Base-by-base conservation (phyloP, 2,113 vertebrate genomes). In the Salvelinus namaycush region DNA sequence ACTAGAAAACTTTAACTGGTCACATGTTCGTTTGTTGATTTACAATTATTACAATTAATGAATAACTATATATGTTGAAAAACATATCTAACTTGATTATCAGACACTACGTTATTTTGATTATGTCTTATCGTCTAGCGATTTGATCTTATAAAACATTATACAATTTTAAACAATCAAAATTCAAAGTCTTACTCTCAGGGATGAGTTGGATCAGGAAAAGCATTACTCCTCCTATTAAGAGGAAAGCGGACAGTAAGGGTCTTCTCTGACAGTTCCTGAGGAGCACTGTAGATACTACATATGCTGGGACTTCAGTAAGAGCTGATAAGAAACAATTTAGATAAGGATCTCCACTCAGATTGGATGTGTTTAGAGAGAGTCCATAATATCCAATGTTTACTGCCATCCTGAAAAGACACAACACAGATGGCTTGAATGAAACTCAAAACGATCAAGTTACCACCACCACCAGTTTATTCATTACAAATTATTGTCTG, bases 321-420 rank as follows among this genome's bases (percentile, higher is more conserved):
- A 92, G 81, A 0, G 95, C 97, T 0, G 95, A 95, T 0, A 99
- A 86, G 84, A 99, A 97, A 82, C 94, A 95, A 87, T 99, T 99
- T 88, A 97, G 5, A 8, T 95, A 98, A 64, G 95, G 91, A 0
- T 98, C 87, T 0, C 97, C 97, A 0, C 96, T 94, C 79, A 99
- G 81, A 85, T 98, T 98, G 5, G 97, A 95, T 0, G 96, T 97
- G 73, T 97, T 97, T 1, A 99, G 91, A 22, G 96, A 98, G n/a
- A 99, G 91, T 5, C 96, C 96, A 29, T 96, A 98, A 79, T 99
- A 99, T 31, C 96, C 97, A 1, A 97, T 92, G 82, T 93, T 94
- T 62, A 92, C 91, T 2, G 92, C 88, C 87, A 93, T 89, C 93
- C 93, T 94, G 20, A 2, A 68, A 70, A 20, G 14, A 76, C 26